Base-by-base conservation (phyloP, 1,140 invertebrate genomes). In the Plectrocnemia conspersa region DNA sequence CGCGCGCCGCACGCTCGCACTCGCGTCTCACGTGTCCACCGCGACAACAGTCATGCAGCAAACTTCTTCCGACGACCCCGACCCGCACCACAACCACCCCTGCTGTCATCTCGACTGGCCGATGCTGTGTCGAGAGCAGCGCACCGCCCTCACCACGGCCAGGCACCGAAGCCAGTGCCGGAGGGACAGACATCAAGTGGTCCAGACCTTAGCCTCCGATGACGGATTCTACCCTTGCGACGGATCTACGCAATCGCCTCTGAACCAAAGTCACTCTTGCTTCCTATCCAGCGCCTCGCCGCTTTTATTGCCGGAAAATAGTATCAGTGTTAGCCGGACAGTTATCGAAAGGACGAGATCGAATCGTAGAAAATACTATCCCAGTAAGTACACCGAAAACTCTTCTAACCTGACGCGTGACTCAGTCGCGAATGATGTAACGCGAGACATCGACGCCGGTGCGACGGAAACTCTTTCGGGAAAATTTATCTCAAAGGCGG, bases 121-220 rank as follows among this genome's bases (percentile, higher is more conserved):
- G 13, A 56, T 56, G 42, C 49, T 60, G 9, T 54, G 49, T 32
- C 33, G 58, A 4, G 58, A 60, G 42, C 58, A 60, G 49, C 36
- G 54, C 4, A 60, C 58, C 44, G 50, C 44, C 50, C 35, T 56
- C 25, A 56, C 58, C 18, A 48, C 53, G 21, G 46, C 52, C 7
- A 54, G 24, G 16, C 42, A 42, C 21, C 21, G 29, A 11, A 18
- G 42, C 1, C 45, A 49, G 27, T 42, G 22, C 22, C 41, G 44
- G 22, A 48, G 46, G 25, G 54, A 56, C 27, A 19, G 41, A n/a
- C 45, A 46, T 3, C 45, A 49, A 18, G 35, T 56, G 6, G n/a
- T n/a, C n/a, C n/a, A n/a, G 38, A 42, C 1, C 22, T 52, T 7
- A 44, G 25, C 19, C 33, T 38, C 16, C 27, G 11, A 27, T 24